Evolutionary conservation across 2,888 invertebrate species (phyloP), one percentile per base, ranked within the genome.

Genomic region (Selenia dentaria): DNA sequence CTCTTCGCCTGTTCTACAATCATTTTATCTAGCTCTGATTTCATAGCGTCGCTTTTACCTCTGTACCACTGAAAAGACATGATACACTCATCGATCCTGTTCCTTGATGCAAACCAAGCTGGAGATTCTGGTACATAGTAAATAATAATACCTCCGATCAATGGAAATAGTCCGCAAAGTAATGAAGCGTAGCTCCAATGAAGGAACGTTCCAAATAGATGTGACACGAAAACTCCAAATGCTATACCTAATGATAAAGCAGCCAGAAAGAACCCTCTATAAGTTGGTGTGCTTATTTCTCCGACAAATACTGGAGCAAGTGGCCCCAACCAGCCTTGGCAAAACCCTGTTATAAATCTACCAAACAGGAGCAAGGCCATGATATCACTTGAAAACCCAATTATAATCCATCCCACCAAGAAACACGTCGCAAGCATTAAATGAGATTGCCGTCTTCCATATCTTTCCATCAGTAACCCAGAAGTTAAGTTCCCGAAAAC

Each of bases 81-180:
- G 16, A 92, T 83, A 1, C 95, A 94, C 50, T 93, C 92, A 1
- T 91, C 90, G 0, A 89, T 78, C 44, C 91, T 83, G 10, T 92
- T 92, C 58, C 91, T 93, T 2, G 93, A 91, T 3, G 94, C 91
- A 20, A 95, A 68, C 94, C 95, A 95, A 9, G 91, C 89, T 0
- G 95, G 95, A 13, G 94, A 93, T 77, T 95, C 95, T 0, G 93
- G 94, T n/a, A 93, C 84, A 12, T 92, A 91, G 13, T 89, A 80
- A 10, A 94, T 74, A 9, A 93, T 81, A 0, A 93, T 57, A 38
- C 91, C 90, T 48, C 91, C 91, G 1, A 91, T 44, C 2, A 92
- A 57, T 0, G 93, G 92, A 24, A 93, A 83, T n/a, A 81, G 39
- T 12, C 91, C 91, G 60, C 92, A 92, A 0, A 93, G 68, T 5